Percentiles rank a stretch among this genome's conserved stretches.
phyloP scores from a whole-genome alignment of 1,140 invertebrate genomes.

The Drosophila repletoides region DNA sequence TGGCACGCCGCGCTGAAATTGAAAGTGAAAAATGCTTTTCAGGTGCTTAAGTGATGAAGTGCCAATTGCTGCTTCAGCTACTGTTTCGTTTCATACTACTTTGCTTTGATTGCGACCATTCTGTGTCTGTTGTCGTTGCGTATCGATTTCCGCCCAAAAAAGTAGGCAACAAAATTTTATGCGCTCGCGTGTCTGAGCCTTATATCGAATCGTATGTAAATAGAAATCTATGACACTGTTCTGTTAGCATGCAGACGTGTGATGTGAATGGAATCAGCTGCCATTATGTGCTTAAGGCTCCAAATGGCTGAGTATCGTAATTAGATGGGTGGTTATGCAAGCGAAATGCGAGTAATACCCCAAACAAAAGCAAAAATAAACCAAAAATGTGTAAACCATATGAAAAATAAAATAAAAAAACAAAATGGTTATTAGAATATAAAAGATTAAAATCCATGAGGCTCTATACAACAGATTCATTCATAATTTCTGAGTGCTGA shows the following conservation, averaged over 20 bases:
- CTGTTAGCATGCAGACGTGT: slow-evolving; percentile 6
- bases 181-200: slow-evolving; percentile 52
- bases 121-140: slow-evolving; percentile 34
- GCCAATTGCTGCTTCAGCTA: slow-evolving; percentile 53
- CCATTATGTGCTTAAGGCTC: slow-evolving; percentile 27
- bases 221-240: slow-evolving; percentile 27
- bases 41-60: slow-evolving; percentile 80
- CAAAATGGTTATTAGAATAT: not conserved
- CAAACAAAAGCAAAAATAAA: not conserved
- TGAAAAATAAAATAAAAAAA: not conserved
- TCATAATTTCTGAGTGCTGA: too few species aligned
- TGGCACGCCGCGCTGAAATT: slow-evolving; percentile 71
- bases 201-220: slow-evolving; percentile 62
- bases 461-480: too few species aligned
- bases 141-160: slow-evolving; percentile 57
- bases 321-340: slow-evolving; percentile 8
- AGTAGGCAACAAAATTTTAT: slow-evolving; percentile 76
- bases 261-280: slow-evolving; percentile 39
- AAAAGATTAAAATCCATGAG: too few species aligned
- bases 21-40: slow-evolving; percentile 79
- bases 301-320: slow-evolving; percentile 7
- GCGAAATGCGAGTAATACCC: slow-evolving; percentile 1
- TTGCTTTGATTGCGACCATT: slow-evolving; percentile 59
- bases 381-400: not conserved
- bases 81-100: slow-evolving; percentile 10